These are phyloP conservation scores for Philopotamus ludificatus DNA, from an alignment of 1,140 invertebrate species.

Conservation along the genomic window DNA sequence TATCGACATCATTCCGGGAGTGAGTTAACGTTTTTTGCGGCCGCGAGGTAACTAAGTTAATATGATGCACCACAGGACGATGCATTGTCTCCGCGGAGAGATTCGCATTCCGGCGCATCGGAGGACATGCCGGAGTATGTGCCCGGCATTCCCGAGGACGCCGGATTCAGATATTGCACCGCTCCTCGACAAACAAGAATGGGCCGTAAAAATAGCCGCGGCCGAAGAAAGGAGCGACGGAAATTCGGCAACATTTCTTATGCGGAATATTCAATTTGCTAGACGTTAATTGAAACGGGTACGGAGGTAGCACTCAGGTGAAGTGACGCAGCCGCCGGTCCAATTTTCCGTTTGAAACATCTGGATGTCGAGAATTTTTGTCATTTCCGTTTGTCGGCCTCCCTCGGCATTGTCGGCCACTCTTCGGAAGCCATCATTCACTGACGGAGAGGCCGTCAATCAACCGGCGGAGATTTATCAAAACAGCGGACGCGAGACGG, in stretches of 20 bases:
- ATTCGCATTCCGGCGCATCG: constrained; percentile 16
- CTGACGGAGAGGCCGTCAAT: neutral
- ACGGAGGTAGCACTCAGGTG: too few relatives aligned
- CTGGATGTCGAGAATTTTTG: too few relatives aligned
- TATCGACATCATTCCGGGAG: constrained; percentile 11
- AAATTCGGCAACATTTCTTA: too few relatives aligned
- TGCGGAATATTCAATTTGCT: too few relatives aligned
- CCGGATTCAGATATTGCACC: constrained; percentile 15
- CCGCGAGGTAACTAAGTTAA: neutral
- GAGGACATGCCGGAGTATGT: neutral
- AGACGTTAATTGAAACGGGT: too few relatives aligned
- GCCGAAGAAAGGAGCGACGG: too few relatives aligned
- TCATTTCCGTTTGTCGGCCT: neutral
- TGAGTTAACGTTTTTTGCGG: constrained; percentile 3
- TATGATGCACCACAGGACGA: neutral
- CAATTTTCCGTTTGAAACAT: neutral
- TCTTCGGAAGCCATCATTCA: neutral
- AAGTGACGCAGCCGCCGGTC: neutral
- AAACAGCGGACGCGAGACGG: neutral
- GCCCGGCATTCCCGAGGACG: neutral
- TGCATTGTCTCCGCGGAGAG: constrained; percentile 2
- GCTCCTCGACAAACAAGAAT: too few relatives aligned
- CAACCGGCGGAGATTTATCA: neutral
- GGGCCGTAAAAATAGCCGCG: too few relatives aligned
- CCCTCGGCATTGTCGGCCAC: too few relatives aligned